A percentile compares a stretch with the other conserved stretches of the same genome.
These are phyloP conservation scores for Pelodiscus sinensis DNA, from an alignment of 2,113 vertebrate species.

Conservation along the genomic window DNA sequence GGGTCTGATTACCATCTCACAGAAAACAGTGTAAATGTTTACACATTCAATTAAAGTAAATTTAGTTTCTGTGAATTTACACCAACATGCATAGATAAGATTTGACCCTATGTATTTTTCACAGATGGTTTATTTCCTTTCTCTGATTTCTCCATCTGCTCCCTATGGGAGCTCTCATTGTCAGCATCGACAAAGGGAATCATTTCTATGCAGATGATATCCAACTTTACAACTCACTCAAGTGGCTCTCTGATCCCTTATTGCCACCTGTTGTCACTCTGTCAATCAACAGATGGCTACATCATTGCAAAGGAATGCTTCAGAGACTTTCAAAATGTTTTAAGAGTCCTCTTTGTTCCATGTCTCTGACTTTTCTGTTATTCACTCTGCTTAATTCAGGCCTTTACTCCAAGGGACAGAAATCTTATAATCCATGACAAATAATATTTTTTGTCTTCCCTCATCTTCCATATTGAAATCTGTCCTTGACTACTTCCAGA, in stretches of 20 bases:
- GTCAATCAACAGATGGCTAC: slow-evolving; percentile 72
- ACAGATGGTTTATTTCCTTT: background rate
- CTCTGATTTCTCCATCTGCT: background rate
- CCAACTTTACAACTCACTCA: slow-evolving; percentile 62
- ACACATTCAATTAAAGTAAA: slow-evolving; percentile 27
- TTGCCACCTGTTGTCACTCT: slow-evolving; percentile 68
- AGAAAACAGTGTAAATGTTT: background rate
- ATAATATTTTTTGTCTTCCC: background rate
- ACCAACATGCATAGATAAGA: background rate
- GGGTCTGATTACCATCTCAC: slow-evolving; percentile 16
- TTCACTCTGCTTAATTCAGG: slow-evolving; percentile 60
- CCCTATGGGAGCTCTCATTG: slow-evolving; percentile 48
- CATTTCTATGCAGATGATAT: slow-evolving; percentile 55
- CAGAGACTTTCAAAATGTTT: slow-evolving; percentile 71
- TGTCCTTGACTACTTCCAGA: background rate
- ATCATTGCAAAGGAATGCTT: slow-evolving; percentile 63
- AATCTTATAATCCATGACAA: slow-evolving; percentile 14
- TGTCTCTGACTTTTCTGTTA: slow-evolving; percentile 46
- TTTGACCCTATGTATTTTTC: background rate
- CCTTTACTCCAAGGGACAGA: slow-evolving; percentile 4
- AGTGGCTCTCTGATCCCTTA: slow-evolving; percentile 61
- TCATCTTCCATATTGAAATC: background rate
- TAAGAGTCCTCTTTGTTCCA: slow-evolving; percentile 68
- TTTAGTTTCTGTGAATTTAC: slow-evolving; percentile 23
- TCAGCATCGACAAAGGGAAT: slow-evolving; percentile 59